Evolutionary conservation across 2,113 vertebrate species (phyloP), one percentile per base, ranked within the genome.

Genomic region (Nematolebias whitei): DNA sequence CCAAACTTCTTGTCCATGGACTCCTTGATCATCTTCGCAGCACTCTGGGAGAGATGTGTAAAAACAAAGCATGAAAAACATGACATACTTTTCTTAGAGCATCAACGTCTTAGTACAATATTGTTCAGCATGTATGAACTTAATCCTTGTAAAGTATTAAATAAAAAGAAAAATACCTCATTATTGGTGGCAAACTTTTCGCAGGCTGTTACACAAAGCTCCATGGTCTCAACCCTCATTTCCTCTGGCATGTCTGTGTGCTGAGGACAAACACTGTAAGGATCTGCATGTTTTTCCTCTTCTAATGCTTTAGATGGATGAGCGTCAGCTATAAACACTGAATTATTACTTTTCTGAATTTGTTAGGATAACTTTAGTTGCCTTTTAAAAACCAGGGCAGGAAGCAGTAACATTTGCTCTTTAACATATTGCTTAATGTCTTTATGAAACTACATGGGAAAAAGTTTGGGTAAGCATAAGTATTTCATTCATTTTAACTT

Each of bases 1-100:
- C 98, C 97, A 32, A 98, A 99, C 82, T 94, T 98, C 94, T 98
- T 99, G 91, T 99, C 98, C 98, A 99, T 98, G 0, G 94, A 95
- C 91, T 99, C 98, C 74, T 99, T 99, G 87, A 99, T 99, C 96
- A 99, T 98, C 91, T 98, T 98, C 16, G 98, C 97, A 2, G 98
- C 97, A 0, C 95, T 98, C 97, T 99, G 88, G 29, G 13, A 4
- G 19, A 58, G 49, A 8, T 1, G 12, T n/a, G 1, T 1, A 10
- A 0, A 38, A 13, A 41, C 20, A 24, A 12, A 22, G 0, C 0
- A 51, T 8, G 0, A 32, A 63, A 1, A 63, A 12, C 9, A 7
- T 19, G 0, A 57, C 14, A 3, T 9, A 47, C 22, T n/a, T 16
- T 1, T 19, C 23, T n/a, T 53, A 19, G 9, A 18, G 45, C 26